Evolutionary conservation across 2,888 invertebrate species (phyloP), one percentile per base, ranked within the genome.

Genomic region (Heliconius erato): DNA sequence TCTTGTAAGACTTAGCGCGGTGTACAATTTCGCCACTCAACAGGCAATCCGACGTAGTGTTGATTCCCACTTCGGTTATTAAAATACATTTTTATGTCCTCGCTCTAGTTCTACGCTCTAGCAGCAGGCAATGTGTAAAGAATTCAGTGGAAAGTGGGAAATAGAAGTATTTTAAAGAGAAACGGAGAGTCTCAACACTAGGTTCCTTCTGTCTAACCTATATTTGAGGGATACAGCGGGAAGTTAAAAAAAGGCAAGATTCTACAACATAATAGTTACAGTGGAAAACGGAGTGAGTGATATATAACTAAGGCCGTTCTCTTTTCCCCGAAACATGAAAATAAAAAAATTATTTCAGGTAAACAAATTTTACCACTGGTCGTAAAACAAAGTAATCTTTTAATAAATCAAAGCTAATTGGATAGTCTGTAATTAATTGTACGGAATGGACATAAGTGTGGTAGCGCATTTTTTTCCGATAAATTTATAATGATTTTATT

Each of bases 401-500:
- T 28, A 67, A 67, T 74, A 54, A 12, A 74, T 67, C 67, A 28
- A 74, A 28, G 59, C 54, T 14, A 40, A 26, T 72, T 35, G 44
- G 72, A 72, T 40, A 40, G 40, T 72, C 72, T 40, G 72, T 72
- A 72, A 72, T 44, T 72, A 40, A 72, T 72, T 72, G 35, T 72
- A 40, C n/a, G 40, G 67, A 28, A 26, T 16, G 16, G 67, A 67
- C 28, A 67, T 32, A 67, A 67, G 28, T 67, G 67, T 32, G 67
- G 67, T 67, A 67, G 28, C 67, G 67, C 26, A 16, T 28, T 67
- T 67, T 67, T 67, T 16, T 28, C 65, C 28, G 14, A 67, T 67
- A 16, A 67, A 67, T 26, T 67, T 67, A 26, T 67, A 28, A 26
- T 67, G 16, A 67, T 28, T 67, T 67, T 67, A 26, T 67, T 67